Evolutionary conservation across 1,140 invertebrate genomes (phyloP), one percentile per base, ranked within the genome.

Genomic region (Nixonia krombeini): DNA sequence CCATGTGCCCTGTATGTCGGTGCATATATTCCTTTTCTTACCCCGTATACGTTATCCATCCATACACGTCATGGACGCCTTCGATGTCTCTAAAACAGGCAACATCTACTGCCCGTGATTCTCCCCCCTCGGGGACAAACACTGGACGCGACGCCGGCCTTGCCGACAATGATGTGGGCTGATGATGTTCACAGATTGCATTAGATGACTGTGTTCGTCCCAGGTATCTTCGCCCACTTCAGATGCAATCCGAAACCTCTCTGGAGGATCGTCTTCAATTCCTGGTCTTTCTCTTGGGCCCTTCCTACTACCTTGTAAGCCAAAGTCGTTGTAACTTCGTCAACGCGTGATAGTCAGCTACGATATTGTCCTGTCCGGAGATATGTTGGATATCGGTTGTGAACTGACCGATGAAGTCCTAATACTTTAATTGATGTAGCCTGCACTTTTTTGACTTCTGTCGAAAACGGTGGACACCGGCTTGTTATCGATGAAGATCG

Each of bases 401-500:
- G 37, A 82, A 83, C 53, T 80, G 74, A 1, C 40, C 18, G 8
- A 84, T 80, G 41, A 68, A 42, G 13, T 77, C 75, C 1, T 83
- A 35, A 12, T 83, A 70, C 7, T 68, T 42, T 1, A 58, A 58
- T 52, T 74, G 75, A 1, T 67, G 33, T 12, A 73, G 80, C 5
- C n/a, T n/a, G n/a, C 41, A 62, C 23, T 75, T 70, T 13, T 76
- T 62, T 0, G 6, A 10, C 18, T 70, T 70, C 28, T 74, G 72
- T 25, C 44, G 45, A 75, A 72, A 17, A 29, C 61, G n/a, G 10
- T 50, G 2, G 17, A 26, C 40, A 38, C 16, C 9, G 47, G 47
- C n/a, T 59, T 59, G 50, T 85, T 79, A 51, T 82, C 79, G 0
- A 79, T 82, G 29, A 58, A 75, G n/a, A n/a, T n/a, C n/a, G n/a